These are phyloP conservation scores for Python bivittatus DNA, from an alignment of 2,113 vertebrate genomes.

Conservation along the genomic window DNA sequence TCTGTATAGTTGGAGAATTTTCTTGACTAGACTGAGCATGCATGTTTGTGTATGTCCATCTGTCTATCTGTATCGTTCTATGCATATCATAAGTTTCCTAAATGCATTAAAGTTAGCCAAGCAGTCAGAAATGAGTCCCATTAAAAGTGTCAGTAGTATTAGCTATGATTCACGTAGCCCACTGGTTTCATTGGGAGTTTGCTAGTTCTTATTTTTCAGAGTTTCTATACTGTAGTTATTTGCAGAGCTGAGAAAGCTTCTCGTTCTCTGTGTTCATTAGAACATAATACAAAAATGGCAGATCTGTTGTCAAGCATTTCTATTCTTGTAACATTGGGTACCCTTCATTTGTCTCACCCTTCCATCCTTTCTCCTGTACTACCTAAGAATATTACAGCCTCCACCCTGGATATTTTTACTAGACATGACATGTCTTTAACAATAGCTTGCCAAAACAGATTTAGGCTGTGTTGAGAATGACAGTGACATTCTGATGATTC, in stretches of 20 bases:
- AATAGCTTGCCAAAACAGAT: constrained; percentile 11
- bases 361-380: neutral
- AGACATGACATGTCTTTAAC: neutral
- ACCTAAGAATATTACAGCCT: neutral
- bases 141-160: neutral
- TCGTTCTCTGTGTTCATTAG: neutral
- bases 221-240: neutral
- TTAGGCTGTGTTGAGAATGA: constrained; percentile 6
- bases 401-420: constrained; percentile 14
- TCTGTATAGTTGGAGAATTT: too few relatives aligned
- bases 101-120: neutral
- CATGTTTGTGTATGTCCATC: too few relatives aligned
- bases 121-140: neutral
- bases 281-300: neutral
- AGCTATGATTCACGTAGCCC: neutral
- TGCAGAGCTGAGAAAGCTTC: neutral
- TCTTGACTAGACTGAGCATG: too few relatives aligned
- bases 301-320: neutral
- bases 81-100: too few relatives aligned
- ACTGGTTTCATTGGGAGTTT: neutral
- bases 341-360: neutral
- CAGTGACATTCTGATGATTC: neutral
- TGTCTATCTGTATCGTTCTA: too few relatives aligned
- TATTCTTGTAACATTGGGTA: neutral
- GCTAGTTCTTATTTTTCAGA: neutral